Percentiles rank a stretch among this genome's conserved stretches.
Conservation (phyloP, 92 coral and sea anemone species). For the Muricea muricata region DNA sequence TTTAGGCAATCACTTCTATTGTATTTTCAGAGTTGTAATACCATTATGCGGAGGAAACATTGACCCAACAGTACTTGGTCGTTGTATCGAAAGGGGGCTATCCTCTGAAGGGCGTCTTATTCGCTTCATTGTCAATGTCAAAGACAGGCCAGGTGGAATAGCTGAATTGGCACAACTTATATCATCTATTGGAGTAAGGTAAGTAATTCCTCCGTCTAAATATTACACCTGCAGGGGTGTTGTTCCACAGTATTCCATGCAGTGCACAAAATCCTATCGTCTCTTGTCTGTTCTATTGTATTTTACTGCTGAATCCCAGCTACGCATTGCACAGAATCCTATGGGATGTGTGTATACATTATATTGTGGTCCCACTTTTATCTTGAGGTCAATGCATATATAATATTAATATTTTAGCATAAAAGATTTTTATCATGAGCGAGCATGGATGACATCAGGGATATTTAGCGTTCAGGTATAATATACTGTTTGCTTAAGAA, state of each 20-base stretch:
- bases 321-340: no score
- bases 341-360: neutral
- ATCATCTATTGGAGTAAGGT: conserved; percentile 89
- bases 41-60: conserved; percentile 95
- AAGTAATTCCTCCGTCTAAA: neutral
- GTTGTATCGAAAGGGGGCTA: conserved; percentile 91
- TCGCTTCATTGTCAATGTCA: conserved; percentile 84
- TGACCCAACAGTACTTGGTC: conserved; percentile 90
- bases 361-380: neutral
- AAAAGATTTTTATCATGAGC: conserved; percentile 68
- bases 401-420: conserved; percentile 40
- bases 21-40: conserved; percentile 79
- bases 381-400: no score
- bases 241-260: no score
- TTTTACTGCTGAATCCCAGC: no score
- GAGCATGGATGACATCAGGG: conserved; percentile 74
- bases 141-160: conserved; percentile 94
- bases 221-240: no score
- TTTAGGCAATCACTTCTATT: neutral
- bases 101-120: conserved; percentile 89
- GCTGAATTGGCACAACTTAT: conserved; percentile 84
- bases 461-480: conserved; percentile 73
- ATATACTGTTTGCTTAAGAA: neutral
- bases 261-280: no score
- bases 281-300: no score